These are phyloP conservation scores for Sisyra terminalis DNA, from an alignment of 2,888 invertebrate genomes.

Conservation along the genomic window DNA sequence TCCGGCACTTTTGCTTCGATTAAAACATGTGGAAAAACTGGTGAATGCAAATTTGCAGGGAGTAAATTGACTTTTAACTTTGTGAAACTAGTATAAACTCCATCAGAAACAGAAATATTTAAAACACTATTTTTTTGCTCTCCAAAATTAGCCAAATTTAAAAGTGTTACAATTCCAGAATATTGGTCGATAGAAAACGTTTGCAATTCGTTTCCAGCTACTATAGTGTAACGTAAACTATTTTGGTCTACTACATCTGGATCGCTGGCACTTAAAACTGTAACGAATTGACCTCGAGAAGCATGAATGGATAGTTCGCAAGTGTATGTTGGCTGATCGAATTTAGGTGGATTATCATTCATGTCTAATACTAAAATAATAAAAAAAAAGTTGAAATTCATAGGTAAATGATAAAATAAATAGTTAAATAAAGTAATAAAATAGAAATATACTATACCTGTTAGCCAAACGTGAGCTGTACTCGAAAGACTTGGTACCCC, in stretches of 20 bases:
- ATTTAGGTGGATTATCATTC: constrained; percentile 80
- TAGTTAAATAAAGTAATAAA: too few relatives aligned
- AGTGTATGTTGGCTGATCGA: constrained; percentile 66
- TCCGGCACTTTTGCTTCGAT: constrained; percentile 70
- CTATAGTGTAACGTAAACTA: constrained; percentile 63
- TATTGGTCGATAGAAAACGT: constrained; percentile 45
- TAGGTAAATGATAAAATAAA: too few relatives aligned
- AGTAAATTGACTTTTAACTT: constrained; percentile 61
- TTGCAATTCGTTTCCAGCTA: constrained; percentile 64
- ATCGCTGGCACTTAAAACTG: constrained; percentile 77
- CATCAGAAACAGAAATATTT: constrained; percentile 91
- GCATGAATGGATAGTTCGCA: constrained; percentile 68
- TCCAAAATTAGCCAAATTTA: constrained; percentile 58
- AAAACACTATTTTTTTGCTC: constrained; percentile 48
- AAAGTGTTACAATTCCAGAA: constrained; percentile 40
- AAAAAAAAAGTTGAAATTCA: too few relatives aligned
- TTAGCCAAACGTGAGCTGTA: constrained; percentile 69
- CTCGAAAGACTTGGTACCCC: constrained; percentile 70
- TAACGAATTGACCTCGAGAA: constrained; percentile 72
- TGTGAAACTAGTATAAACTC: constrained; percentile 82
- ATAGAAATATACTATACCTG: too few relatives aligned
- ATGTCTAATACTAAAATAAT: constrained; percentile 79
- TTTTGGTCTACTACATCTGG: constrained; percentile 64
- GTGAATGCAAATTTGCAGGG: constrained; percentile 64
- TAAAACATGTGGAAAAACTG: constrained; percentile 58